Base-by-base conservation (phyloP, 2,113 vertebrate species). In the Spilogale gracilis region DNA sequence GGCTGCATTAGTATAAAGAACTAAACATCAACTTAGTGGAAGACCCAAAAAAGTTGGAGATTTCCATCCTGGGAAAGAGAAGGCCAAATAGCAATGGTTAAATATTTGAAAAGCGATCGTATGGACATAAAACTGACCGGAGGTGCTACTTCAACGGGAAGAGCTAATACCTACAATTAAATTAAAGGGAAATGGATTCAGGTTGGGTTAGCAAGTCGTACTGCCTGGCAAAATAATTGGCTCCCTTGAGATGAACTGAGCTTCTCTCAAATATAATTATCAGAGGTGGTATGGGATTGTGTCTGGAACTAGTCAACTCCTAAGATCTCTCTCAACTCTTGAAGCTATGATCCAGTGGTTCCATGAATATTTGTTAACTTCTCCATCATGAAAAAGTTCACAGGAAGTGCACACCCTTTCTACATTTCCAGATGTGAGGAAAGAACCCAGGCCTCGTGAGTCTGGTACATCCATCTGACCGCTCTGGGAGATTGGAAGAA, bases 211-310 rank as follows among this genome's bases (percentile, higher is more conserved):
- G 60, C 38, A 89, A 93, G 71, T 45, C 76, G 45, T 23, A 92
- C 25, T 82, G 74, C 73, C 93, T 73, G 63, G 82, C 45, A 79
- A 96, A 97, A 93, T 89, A 95, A 94, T 17, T 95, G 71, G 43
- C 43, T 96, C 93, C 82, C 65, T 58, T 61, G 74, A 95, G 50
- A 80, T 54, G 18, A 84, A 87, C 52, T 65, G 21, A 96, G n/a
- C 78, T n/a, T 67, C 85, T 88, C 63, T 82, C 78, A 93, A 82
- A 95, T 50, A 38, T 83, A 94, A 79, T 83, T 94, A 86, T 60
- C 83, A 61, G 52, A 54, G 71, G 89, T 38, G 38, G 17, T 80
- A 3, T 56, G 54, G 38, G 8, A 82, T 38, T 82, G 4, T 89
- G 23, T 48, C 78, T 84, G 81, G 78, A 93, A 93, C 78, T 56